phyloP scores from a whole-genome alignment of 2,888 invertebrate species.

The Andrena hattorfiana region DNA sequence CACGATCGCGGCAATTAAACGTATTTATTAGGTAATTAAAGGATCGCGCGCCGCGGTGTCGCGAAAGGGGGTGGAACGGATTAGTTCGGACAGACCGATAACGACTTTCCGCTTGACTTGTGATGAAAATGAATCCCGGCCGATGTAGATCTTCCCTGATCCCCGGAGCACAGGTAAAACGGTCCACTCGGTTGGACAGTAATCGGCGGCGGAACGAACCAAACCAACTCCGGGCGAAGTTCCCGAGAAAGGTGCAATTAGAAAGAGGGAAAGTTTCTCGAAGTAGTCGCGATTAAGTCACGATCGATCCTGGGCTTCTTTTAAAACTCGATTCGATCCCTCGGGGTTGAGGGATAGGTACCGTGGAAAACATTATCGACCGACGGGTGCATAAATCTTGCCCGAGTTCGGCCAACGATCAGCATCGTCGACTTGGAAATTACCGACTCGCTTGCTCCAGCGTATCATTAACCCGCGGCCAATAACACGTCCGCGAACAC shows the following conservation, averaged over 20 bases:
- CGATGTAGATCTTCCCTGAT: conserved; percentile 10
- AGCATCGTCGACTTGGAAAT: conserved; percentile 11
- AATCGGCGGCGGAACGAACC: conserved; percentile 8
- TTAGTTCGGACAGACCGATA: conserved; percentile 1
- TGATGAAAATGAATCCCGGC: conserved; percentile 21
- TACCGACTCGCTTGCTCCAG: not conserved
- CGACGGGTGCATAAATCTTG: conserved; percentile 11
- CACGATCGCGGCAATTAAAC: conserved; percentile 12
- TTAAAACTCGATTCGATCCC: not conserved
- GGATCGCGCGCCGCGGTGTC: conserved; percentile 18
- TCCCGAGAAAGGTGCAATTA: conserved; percentile 7
- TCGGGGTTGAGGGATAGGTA: not conserved
- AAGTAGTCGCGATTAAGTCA: conserved; percentile 14
- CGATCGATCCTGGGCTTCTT: conserved; percentile 9
- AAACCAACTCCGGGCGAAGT: not conserved
- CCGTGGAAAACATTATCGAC: not conserved
- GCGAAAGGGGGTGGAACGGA: conserved; percentile 22
- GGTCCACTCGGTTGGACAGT: not conserved
- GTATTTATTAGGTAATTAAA: conserved; percentile 43
- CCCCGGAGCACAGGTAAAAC: conserved; percentile 1
- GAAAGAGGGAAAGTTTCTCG: conserved; percentile 5
- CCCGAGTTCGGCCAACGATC: not conserved
- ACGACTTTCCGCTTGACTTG: conserved; percentile 6
- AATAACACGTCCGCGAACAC: conserved; percentile 25
- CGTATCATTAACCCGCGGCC: conserved; percentile 24